These are phyloP conservation scores for Copidosoma aretas DNA, from an alignment of 2,888 invertebrate species.

Conservation along the genomic window DNA sequence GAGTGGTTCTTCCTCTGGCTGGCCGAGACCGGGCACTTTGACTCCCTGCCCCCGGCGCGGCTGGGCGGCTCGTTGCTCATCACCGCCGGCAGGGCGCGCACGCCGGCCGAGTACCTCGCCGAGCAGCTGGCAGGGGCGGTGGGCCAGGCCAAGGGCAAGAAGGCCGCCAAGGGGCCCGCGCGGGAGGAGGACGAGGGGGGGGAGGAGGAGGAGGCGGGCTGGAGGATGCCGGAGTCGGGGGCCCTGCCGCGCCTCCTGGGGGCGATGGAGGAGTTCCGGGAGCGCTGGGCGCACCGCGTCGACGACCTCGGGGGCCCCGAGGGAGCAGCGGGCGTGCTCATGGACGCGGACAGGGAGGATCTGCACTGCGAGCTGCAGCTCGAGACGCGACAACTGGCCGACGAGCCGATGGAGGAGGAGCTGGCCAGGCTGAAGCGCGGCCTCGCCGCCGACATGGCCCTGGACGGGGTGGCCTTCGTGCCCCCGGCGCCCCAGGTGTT, in stretches of 20 bases:
- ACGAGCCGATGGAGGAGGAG: conserved; percentile 71
- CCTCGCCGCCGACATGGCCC: conserved; percentile 62
- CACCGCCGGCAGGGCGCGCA: conserved; percentile 68
- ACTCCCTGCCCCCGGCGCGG: conserved; percentile 75
- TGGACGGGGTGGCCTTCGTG: neutral
- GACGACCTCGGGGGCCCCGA: conserved; percentile 67
- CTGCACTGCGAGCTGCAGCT: conserved; percentile 71
- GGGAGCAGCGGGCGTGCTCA: conserved; percentile 70
- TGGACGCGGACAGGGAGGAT: conserved; percentile 71
- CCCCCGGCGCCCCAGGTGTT: conserved; percentile 3
- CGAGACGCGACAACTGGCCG: conserved; percentile 73
- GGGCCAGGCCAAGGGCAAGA: conserved; percentile 19
- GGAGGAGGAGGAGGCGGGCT: conserved; percentile 26
- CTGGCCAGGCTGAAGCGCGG: conserved; percentile 66
- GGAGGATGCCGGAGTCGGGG: conserved; percentile 54
- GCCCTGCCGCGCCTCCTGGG: conserved; percentile 42
- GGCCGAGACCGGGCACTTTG: conserved; percentile 67
- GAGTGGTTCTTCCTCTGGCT: conserved; percentile 79
- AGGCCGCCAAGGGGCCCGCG: conserved; percentile 26
- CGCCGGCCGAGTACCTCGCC: conserved; percentile 68
- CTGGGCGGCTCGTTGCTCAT: conserved; percentile 74
- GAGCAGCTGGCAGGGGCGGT: conserved; percentile 26
- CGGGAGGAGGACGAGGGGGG: conserved; percentile 23
- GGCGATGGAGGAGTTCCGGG: conserved; percentile 44
- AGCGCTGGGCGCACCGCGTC: conserved; percentile 62